Percentiles rank a stretch among this genome's conserved stretches.
Evolutionary conservation across 2,797 vertebrate species (phyloP).

Genomic region (Monodelphis domestica): DNA sequence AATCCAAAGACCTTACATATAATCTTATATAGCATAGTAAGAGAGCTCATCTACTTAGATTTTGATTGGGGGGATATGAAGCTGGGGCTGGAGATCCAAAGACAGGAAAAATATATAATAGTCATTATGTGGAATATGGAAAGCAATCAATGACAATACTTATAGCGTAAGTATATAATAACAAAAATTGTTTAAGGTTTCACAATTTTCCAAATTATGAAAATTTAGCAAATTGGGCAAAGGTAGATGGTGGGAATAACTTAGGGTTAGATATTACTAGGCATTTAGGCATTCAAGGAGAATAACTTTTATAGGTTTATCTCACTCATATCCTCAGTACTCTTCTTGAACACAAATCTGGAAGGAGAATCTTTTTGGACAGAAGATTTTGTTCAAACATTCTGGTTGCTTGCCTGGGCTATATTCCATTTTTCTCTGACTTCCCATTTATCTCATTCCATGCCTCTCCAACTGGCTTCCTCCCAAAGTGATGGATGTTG

Average conservation of each 20-base stretch:
- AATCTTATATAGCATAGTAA: neutral
- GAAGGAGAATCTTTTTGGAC: neutral
- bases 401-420: neutral
- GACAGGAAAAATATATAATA: neutral
- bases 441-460: neutral
- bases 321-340: neutral
- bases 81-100: neutral
- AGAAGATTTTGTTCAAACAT: neutral
- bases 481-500: neutral
- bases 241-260: neutral
- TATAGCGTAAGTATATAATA: neutral
- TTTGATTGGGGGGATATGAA: neutral
- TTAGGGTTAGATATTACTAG: neutral
- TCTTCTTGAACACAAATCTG: neutral
- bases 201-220: neutral
- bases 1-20: neutral
- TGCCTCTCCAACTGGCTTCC: neutral
- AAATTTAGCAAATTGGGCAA: neutral
- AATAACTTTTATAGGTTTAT: neutral
- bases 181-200: neutral
- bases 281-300: neutral
- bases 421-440: neutral
- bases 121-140: neutral
- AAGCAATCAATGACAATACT: neutral
- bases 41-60: neutral